Percentiles rank a stretch among this genome's conserved stretches.
phyloP scores from a whole-genome alignment of 1,140 invertebrate species.

The Nebria ingens region DNA sequence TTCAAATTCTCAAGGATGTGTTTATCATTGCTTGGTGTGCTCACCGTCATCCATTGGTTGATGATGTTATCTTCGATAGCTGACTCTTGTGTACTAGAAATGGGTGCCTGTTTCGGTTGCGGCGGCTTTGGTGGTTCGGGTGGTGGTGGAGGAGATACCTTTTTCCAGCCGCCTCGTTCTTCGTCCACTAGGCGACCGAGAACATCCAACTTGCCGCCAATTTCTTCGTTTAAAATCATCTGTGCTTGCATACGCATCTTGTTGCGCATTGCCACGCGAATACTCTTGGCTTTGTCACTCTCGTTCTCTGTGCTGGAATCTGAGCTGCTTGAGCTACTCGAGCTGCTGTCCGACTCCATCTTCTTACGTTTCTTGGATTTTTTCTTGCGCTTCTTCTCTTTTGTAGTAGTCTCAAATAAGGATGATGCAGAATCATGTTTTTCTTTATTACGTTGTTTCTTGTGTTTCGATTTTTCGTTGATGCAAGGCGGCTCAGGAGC shows the following conservation, averaged over 20 bases:
- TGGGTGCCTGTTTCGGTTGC: too few relatives aligned
- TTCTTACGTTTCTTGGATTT: constrained; percentile 33
- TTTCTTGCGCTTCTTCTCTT: constrained; percentile 30
- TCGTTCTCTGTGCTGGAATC: constrained; percentile 38
- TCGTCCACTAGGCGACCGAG: constrained; percentile 37
- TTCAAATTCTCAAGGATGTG: constrained; percentile 48
- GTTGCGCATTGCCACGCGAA: constrained; percentile 57
- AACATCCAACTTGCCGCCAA: constrained; percentile 28
- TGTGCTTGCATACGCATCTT: constrained; percentile 39
- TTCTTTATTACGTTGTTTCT: constrained; percentile 21
- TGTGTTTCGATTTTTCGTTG: constrained; percentile 19
- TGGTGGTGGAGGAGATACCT: constrained; percentile 21
- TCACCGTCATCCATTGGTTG: constrained; percentile 49
- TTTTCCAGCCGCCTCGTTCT: constrained; percentile 28
- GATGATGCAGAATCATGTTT: constrained; percentile 12
- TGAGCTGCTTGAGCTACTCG: constrained; percentile 35
- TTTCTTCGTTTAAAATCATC: constrained; percentile 38
- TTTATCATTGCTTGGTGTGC: constrained; percentile 44
- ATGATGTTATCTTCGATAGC: constrained; percentile 39
- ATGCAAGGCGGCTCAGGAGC: background rate
- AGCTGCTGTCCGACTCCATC: constrained; percentile 28
- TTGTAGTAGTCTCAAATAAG: constrained; percentile 9
- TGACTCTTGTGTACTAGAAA: constrained; percentile 16
- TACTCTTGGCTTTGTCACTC: constrained; percentile 46
- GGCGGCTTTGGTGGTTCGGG: constrained; percentile 13